Percentiles rank a stretch among this genome's conserved stretches.
These are phyloP conservation scores for Anthopleura sola DNA, from an alignment of 64 coral and sea anemone species.

Conservation along the genomic window DNA sequence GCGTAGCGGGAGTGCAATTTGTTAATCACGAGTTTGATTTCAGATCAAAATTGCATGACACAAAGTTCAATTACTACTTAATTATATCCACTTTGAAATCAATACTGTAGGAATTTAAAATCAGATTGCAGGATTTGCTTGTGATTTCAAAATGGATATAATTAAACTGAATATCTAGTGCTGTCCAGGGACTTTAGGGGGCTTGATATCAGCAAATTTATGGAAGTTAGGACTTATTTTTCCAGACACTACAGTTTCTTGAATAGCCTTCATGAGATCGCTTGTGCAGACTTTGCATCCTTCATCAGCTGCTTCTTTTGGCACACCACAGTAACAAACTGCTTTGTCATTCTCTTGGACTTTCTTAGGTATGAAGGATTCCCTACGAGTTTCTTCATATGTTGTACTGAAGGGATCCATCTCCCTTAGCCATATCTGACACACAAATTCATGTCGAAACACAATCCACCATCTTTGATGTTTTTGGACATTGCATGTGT, in stretches of 20 bases:
- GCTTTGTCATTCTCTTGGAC: conserved; percentile 15
- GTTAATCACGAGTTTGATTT: too few species aligned
- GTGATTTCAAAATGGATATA: too few species aligned
- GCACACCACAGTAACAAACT: conserved; percentile 47
- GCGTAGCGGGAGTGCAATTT: too few species aligned
- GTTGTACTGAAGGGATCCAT: conserved; percentile 11
- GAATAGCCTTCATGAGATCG: background rate
- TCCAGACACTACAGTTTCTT: background rate
- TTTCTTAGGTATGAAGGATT: conserved; percentile 34
- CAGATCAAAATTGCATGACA: too few species aligned
- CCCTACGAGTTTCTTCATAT: background rate
- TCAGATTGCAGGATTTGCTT: too few species aligned
- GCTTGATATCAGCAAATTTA: too few species aligned
- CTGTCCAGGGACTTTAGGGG: too few species aligned
- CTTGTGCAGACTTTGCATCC: conserved; percentile 20
- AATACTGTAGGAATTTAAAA: too few species aligned
- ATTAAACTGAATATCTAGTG: too few species aligned
- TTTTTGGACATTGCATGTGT: conserved; percentile 57
- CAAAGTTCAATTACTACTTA: too few species aligned
- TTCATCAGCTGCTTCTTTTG: conserved; percentile 31
- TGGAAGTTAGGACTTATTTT: too few species aligned
- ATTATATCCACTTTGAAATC: too few species aligned
- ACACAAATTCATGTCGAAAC: conserved; percentile 35
- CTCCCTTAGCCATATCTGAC: conserved; percentile 27
- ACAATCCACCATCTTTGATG: conserved; percentile 38